Evolutionary conservation across 53 echinoderm and acorn worm species (phyloP).

Genomic region (Glandiceps talaboti): DNA sequence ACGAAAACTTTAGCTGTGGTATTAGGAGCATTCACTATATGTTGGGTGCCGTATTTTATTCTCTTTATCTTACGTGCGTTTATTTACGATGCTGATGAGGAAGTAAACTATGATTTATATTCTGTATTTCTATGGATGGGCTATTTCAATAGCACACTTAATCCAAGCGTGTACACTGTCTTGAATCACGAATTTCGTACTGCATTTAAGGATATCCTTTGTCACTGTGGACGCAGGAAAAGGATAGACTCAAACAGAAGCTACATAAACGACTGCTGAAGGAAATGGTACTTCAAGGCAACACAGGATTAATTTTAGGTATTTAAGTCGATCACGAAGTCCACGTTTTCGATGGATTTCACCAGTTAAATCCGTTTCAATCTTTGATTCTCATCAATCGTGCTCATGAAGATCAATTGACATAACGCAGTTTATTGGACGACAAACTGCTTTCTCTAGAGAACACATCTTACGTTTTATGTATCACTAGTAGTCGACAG

Average conservation of each 20-base stretch:
- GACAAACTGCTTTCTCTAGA: too few species aligned
- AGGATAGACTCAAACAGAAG: constrained; percentile 1
- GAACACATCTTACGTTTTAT: too few species aligned
- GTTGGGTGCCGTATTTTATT: constrained; percentile 82
- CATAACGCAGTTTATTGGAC: too few species aligned
- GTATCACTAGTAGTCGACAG: too few species aligned
- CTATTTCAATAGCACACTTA: constrained; percentile 61
- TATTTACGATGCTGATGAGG: constrained; percentile 20
- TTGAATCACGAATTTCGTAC: constrained; percentile 60
- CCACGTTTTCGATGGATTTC: too few species aligned
- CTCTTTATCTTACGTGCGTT: constrained; percentile 46
- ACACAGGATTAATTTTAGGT: too few species aligned
- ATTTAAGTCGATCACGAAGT: too few species aligned
- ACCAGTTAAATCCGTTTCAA: too few species aligned
- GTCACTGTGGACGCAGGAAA: constrained; percentile 2
- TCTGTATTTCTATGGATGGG: constrained; percentile 60
- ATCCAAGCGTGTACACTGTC: constrained; percentile 64
- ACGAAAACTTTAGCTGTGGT: constrained; percentile 70
- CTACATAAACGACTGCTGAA: not conserved
- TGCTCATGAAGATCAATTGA: too few species aligned
- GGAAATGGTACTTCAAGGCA: too few species aligned
- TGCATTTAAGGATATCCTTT: constrained; percentile 56
- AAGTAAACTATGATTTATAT: constrained; percentile 19
- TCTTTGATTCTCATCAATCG: too few species aligned
- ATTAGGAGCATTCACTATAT: constrained; percentile 66